A percentile compares a stretch with the other conserved stretches of the same genome.
These are phyloP conservation scores for Drosophila subpulchrella DNA, from an alignment of 1,140 invertebrate genomes.

Conservation along the genomic window DNA sequence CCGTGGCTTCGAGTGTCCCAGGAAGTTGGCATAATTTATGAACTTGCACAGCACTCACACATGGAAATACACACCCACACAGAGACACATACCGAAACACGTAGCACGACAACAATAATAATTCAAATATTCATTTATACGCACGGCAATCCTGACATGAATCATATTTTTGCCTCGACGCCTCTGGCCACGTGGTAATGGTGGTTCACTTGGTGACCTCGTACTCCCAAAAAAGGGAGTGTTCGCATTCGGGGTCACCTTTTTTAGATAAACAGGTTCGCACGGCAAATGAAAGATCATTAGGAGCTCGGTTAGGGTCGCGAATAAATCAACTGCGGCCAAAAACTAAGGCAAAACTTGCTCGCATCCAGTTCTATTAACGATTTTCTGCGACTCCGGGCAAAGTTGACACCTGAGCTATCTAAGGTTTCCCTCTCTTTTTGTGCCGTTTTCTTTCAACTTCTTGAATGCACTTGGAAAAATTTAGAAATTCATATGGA, in stretches of 20 bases:
- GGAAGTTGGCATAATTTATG: constrained; percentile 64
- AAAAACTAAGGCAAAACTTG: constrained; percentile 23
- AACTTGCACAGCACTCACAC: constrained; percentile 41
- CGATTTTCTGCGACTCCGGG: constrained; percentile 23
- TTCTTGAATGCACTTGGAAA: constrained; percentile 1
- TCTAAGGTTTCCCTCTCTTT: background rate
- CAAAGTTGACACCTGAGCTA: constrained; percentile 50
- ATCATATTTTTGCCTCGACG: constrained; percentile 64
- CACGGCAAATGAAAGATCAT: constrained; percentile 20
- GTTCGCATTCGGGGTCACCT: constrained; percentile 13
- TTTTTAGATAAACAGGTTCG: constrained; percentile 23
- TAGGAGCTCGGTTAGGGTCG: constrained; percentile 15
- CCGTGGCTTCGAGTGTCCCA: constrained; percentile 45
- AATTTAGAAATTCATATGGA: background rate
- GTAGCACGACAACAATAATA: constrained; percentile 65
- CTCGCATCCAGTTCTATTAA: constrained; percentile 20
- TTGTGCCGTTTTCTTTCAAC: background rate
- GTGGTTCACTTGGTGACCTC: constrained; percentile 1
- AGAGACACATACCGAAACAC: constrained; percentile 37
- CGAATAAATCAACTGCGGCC: constrained; percentile 41
- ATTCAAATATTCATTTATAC: constrained; percentile 70
- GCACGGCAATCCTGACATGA: constrained; percentile 69
- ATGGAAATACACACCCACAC: constrained; percentile 21
- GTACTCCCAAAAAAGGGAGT: background rate
- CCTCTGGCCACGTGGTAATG: constrained; percentile 32